Base-by-base conservation (phyloP, 2,888 invertebrate species). In the Malacosoma neustria region DNA sequence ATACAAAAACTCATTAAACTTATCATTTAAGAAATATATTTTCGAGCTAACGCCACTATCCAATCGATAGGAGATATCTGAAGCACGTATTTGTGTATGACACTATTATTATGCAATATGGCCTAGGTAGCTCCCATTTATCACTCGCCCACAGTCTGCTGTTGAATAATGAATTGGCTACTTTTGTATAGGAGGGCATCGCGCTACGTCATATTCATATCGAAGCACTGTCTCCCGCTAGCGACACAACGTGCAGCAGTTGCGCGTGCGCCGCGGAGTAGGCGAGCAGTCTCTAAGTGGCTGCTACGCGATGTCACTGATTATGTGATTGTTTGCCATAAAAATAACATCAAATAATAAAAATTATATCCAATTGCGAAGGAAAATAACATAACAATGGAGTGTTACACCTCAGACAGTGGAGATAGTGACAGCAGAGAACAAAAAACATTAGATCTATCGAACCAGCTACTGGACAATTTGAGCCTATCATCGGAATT, bases 361-460 rank as follows among this genome's bases (percentile, higher is more conserved):
- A 42, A 50, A 50, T 39, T 46, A 38, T 43, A 43, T 37, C 39
- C 30, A 37, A 46, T 42, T 43, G 39, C 38, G 42, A 48, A 42
- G 42, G 36, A 48, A 43, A 44, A 50, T n/a, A n/a, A n/a, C 41
- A 36, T 36, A 46, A 71, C 57, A 45, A 93, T 93, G 93, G 93
- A 93, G 76, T 90, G 88, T 59, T 94, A 94, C 68, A 93, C 94
- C 37, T 94, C 94, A 29, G 94, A 95, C 63, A 94, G 93, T 60
- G 91, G 93, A 70, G 93, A 93, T 58, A 93, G 92, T 66, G 94
- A 94, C 63, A 88, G 89, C 52, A 87, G 89, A 45, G 88, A 89
- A 49, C 88, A 87, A 54, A 92, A 91, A 75, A 91, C 93, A 14
- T 76, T 95, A 41, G 93, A 95, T 71, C 61, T 86, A 48, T 80